A percentile compares a stretch with the other conserved stretches of the same genome.
Conservation (phyloP, 2,113 vertebrate genomes). For the Mungos mungo region DNA sequence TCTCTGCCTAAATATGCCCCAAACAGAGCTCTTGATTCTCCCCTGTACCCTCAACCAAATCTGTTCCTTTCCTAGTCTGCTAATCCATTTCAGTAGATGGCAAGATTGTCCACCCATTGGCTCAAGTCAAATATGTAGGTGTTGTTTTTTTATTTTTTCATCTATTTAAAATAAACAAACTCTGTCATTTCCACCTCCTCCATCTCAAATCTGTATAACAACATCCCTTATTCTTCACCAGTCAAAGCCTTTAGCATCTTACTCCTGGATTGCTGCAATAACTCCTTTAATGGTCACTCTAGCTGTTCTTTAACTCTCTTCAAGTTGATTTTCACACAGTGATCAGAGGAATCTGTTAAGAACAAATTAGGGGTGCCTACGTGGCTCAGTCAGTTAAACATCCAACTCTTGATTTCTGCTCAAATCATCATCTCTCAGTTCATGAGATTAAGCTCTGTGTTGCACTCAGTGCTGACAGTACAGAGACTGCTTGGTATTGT, state of each 20-base stretch:
- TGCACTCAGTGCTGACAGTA: too few species aligned
- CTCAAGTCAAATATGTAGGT: not conserved
- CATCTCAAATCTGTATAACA: not conserved
- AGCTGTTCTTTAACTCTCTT: not conserved
- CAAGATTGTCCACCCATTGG: not conserved
- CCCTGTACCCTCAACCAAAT: not conserved
- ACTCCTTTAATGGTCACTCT: not conserved
- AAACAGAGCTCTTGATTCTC: not conserved
- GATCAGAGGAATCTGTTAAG: conserved; percentile 3
- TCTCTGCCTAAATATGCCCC: not conserved
- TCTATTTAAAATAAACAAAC: not conserved
- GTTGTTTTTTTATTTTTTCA: not conserved
- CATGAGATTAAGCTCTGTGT: too few species aligned
- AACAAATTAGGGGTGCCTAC: not conserved
- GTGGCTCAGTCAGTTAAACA: too few species aligned
- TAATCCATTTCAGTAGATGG: not conserved
- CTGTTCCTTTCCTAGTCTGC: not conserved
- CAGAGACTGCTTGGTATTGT: too few species aligned
- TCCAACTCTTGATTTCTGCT: too few species aligned
- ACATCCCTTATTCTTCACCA: not conserved
- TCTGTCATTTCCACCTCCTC: not conserved
- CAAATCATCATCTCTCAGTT: too few species aligned
- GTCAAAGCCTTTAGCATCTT: not conserved
- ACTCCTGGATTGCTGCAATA: not conserved
- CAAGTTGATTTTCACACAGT: not conserved